phyloP scores from a whole-genome alignment of 2,888 invertebrate species.

The Gastracanthus pulcherrimus region DNA sequence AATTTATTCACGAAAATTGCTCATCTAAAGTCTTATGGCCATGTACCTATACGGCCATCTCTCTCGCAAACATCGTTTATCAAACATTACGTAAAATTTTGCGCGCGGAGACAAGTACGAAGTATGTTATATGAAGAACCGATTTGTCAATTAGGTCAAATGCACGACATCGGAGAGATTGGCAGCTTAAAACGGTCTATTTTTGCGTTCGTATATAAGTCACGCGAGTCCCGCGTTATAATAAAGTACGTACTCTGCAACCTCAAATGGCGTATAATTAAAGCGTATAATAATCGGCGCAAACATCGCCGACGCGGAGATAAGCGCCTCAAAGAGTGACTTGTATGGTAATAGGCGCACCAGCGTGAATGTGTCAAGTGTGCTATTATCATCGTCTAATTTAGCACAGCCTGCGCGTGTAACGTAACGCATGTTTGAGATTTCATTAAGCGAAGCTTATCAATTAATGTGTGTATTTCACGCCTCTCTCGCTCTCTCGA shows the following conservation, averaged over 20 bases:
- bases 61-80: neutral
- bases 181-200: neutral
- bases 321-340: neutral
- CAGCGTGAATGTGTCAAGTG: neutral
- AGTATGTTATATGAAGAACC: too few species aligned
- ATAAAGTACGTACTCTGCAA: neutral
- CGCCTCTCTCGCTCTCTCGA: too few species aligned
- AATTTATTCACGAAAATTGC: neutral
- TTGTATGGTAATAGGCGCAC: too few species aligned
- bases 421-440: neutral
- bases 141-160: too few species aligned
- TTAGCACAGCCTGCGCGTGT: neutral
- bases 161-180: neutral
- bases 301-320: neutral
- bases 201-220: neutral
- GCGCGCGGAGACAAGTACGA: too few species aligned
- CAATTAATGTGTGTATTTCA: neutral
- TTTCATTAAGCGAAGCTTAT: constrained; percentile 1
- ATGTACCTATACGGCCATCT: neutral
- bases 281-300: neutral
- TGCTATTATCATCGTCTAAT: neutral
- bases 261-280: neutral
- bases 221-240: neutral
- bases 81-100: neutral
- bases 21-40: neutral